These are phyloP conservation scores for Silurus glanis DNA, from an alignment of 2,113 vertebrate species.

Conservation along the genomic window DNA sequence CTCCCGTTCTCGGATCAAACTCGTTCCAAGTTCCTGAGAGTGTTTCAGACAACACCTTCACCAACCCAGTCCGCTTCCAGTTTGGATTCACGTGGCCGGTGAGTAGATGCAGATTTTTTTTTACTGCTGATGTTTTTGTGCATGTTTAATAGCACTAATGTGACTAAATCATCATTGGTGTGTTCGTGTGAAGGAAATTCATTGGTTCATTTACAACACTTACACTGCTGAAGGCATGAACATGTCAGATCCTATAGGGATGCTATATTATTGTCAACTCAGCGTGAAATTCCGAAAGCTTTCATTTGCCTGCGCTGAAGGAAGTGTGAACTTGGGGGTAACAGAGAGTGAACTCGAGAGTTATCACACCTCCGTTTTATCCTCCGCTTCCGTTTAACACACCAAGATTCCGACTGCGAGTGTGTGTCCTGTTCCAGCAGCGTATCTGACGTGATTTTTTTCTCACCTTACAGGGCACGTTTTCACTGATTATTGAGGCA, in stretches of 20 bases:
- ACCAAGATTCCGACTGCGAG: not conserved
- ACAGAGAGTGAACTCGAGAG: constrained; percentile 70
- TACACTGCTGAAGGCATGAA: constrained; percentile 64
- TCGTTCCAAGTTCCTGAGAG: constrained; percentile 93
- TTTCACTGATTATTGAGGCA: constrained; percentile 98
- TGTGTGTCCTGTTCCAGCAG: too few relatives aligned
- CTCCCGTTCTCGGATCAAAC: constrained; percentile 92
- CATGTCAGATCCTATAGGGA: constrained; percentile 70
- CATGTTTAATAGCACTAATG: not conserved
- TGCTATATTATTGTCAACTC: constrained; percentile 69
- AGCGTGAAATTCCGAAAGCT: constrained; percentile 77
- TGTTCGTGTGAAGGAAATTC: not conserved
- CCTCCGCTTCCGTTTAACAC: constrained; percentile 56
- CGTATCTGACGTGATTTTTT: not conserved
- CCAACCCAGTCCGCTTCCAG: constrained; percentile 89
- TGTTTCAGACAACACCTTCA: constrained; percentile 82
- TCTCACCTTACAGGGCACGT: constrained; percentile 84
- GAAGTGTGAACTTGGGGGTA: constrained; percentile 70
- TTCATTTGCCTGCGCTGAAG: constrained; percentile 69
- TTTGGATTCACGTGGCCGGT: constrained; percentile 98
- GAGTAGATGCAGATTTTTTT: constrained; percentile 62
- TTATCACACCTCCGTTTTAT: constrained; percentile 61
- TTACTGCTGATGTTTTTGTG: not conserved
- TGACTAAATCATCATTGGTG: not conserved
- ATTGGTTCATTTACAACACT: constrained; percentile 31